Evolutionary conservation across 1,140 invertebrate genomes (phyloP), one percentile per base, ranked within the genome.

Genomic region (Wiebesia pumilae): DNA sequence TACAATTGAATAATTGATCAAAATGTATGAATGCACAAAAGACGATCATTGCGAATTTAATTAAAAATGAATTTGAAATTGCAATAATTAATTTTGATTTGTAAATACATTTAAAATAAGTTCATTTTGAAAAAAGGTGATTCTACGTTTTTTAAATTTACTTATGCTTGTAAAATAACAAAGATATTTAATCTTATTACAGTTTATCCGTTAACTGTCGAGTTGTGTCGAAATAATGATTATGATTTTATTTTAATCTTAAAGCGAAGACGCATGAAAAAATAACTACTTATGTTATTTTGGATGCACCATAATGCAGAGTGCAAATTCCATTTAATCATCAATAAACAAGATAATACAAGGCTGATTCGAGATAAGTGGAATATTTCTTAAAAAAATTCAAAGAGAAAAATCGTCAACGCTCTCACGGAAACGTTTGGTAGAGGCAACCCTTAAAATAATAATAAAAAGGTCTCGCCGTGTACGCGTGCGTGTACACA

Each of bases 401-500:
- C 7, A n/a, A 75, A n/a, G 21, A 27, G 33, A n/a, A 75, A 75
- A 24, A 75, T 75, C 71, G 71, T 43, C 38, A 75, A 75, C 40
- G 71, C 21, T 35, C 58, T 2, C 21, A 27, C 58, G 27, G 27
- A 62, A 62, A 62, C 1, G 58, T 62, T 27, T 27, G 69, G 14
- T 16, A 21, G 40, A 43, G 71, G 19, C 38, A 75, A 75, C 71
- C 71, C 71, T 75, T 75, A 80, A 80, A 80, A 58, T 54, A 80
- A 58, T 54, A 79, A 80, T 54, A 80, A 80, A 80, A 80, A 62
- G 16, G 78, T 43, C 71, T 40, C 6, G 14, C 12, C 3, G 77
- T n/a, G 58, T 62, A 24, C 21, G 40, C 73, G 40, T n/a, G n/a
- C 73, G 40, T 24, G 16, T 3, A 30, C 33, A 47, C 35, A 73